Base-by-base conservation (phyloP, 2,888 invertebrate genomes). In the Amitus sp. region DNA sequence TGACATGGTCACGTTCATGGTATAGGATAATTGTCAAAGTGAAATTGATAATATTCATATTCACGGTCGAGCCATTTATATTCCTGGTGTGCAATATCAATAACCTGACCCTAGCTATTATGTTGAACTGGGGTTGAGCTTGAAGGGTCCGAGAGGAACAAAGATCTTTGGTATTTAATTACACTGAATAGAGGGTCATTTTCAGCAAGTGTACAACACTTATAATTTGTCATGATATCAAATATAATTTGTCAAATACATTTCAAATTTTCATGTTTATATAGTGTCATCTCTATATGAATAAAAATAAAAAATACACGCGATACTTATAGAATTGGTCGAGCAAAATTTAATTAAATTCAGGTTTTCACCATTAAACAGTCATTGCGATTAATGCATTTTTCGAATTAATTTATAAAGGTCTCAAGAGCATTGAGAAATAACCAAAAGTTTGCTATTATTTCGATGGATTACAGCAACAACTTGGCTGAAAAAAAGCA, bases 41-140 rank as follows among this genome's bases (percentile, higher is more conserved):
- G 71, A 73, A 75, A 78, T 77, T 76, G 74, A 77, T 78, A 79
- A 77, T 77, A 79, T 79, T 79, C 78, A 78, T 77, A 76, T 78
- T 75, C 78, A 78, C 77, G 75, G 71, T 73, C 53, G 69, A 65
- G 67, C 69, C 76, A 74, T 77, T 78, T 72, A 67, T 74, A 69
- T 67, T 64, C 66, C 60, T 56, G 71, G 69, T 69, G 37, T 37
- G 73, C 71, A 74, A 78, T 78, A 79, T 77, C 77, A 72, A 78
- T 76, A 73, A 76, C 65, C 72, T 73, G 73, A 74, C 72, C 73
- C 70, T 71, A 61, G 45, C 45, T 70, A 59, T 59, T 55, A 62
- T 52, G 45, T 40, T 47, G 15, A 39, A 39, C 55, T 48, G 69
- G 65, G 72, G 59, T 58, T 58, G 49, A 42, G 39, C 51, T 47